Conservation (phyloP, 2,113 vertebrate genomes). For the Dicrurus megarhynchus region DNA sequence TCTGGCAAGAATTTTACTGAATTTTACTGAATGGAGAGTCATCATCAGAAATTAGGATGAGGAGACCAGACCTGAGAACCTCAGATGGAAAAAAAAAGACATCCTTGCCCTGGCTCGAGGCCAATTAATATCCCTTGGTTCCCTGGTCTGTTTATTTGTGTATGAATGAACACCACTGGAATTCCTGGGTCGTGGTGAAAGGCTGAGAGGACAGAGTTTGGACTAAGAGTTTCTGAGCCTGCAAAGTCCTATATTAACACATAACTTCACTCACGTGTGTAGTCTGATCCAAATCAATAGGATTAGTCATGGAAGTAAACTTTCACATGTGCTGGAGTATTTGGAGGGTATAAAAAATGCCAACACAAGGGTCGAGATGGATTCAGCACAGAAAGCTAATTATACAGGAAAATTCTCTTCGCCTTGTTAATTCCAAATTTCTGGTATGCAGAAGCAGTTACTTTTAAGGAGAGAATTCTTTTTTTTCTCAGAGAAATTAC, state of each 20-base stretch:
- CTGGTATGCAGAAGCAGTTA: neutral
- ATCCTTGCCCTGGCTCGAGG: neutral
- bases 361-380: neutral
- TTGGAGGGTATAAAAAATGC: neutral
- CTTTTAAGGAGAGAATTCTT: neutral
- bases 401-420: neutral
- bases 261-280: neutral
- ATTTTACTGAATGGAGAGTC: neutral
- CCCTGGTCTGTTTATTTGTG: slow-evolving; percentile 11
- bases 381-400: neutral
- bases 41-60: neutral
- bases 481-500: neutral
- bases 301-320: neutral
- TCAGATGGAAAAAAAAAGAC: neutral
- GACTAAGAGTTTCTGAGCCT: neutral
- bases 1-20: neutral
- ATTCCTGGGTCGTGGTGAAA: neutral
- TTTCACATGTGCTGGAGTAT: neutral
- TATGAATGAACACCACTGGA: neutral
- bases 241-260: neutral
- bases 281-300: neutral
- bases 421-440: neutral
- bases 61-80: neutral
- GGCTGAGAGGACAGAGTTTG: neutral
- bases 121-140: neutral